These are phyloP conservation scores for Trichacis sp. DNA, from an alignment of 2,888 invertebrate genomes.

Conservation along the genomic window DNA sequence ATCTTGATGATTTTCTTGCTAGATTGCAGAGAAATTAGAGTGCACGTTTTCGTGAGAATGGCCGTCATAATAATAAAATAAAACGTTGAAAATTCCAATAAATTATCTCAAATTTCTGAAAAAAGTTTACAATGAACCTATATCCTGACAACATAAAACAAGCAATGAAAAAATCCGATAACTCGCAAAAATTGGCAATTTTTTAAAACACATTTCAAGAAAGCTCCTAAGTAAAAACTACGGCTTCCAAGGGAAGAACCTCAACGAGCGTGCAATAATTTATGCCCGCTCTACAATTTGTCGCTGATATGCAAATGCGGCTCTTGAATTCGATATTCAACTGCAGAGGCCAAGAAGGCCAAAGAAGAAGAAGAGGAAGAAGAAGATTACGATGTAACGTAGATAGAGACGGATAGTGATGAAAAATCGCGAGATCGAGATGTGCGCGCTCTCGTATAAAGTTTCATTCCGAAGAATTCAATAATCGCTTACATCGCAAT, in stretches of 20 bases:
- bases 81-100: no score
- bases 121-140: no score
- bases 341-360: neutral
- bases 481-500: constrained; percentile 53
- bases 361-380: neutral
- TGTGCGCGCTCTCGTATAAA: constrained; percentile 37
- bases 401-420: constrained; percentile 17
- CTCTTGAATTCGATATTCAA: constrained; percentile 6
- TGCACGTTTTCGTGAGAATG: no score
- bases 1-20: no score
- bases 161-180: no score
- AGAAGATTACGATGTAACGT: constrained; percentile 14
- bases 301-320: constrained; percentile 14
- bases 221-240: neutral
- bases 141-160: no score
- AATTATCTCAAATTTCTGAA: no score
- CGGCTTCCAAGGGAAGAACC: neutral
- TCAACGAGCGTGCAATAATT: neutral
- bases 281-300: constrained; percentile 15
- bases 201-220: no score
- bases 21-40: no score
- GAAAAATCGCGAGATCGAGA: constrained; percentile 21
- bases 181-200: no score
- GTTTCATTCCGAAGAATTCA: constrained; percentile 52
- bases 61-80: no score